A percentile compares a stretch with the other conserved stretches of the same genome.
Conservation (phyloP, 2,113 vertebrate genomes). For the Caloenas nicobarica region DNA sequence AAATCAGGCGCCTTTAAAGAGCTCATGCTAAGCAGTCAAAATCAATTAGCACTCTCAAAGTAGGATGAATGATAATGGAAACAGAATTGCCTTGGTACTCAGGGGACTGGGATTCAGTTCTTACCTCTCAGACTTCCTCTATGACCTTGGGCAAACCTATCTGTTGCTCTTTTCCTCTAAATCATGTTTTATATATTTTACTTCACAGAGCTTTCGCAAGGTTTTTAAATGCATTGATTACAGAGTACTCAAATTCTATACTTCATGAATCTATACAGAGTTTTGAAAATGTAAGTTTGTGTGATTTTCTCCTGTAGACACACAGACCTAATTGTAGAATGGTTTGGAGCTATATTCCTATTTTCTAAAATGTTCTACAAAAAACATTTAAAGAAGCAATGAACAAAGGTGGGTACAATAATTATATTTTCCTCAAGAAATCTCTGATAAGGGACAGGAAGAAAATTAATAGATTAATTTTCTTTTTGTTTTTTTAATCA, state of each 20-base stretch:
- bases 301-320: neutral
- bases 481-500: neutral
- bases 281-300: neutral
- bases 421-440: neutral
- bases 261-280: neutral
- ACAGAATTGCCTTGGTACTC: conserved; percentile 48
- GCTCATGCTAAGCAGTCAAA: conserved; percentile 66
- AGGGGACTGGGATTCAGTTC: conserved; percentile 26
- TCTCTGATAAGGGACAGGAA: neutral
- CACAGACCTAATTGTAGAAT: neutral
- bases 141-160: conserved; percentile 41
- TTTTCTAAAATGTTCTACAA: neutral
- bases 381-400: neutral
- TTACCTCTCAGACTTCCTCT: conserved; percentile 47
- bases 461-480: neutral
- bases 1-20: conserved; percentile 55
- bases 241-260: neutral
- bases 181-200: neutral
- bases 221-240: neutral
- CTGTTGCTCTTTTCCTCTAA: conserved; percentile 59
- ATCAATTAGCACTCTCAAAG: conserved; percentile 67
- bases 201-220: neutral
- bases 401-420: neutral
- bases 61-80: conserved; percentile 58
- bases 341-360: neutral